phyloP scores from a whole-genome alignment of 2,888 invertebrate genomes.

The Tetragonula carbonaria region DNA sequence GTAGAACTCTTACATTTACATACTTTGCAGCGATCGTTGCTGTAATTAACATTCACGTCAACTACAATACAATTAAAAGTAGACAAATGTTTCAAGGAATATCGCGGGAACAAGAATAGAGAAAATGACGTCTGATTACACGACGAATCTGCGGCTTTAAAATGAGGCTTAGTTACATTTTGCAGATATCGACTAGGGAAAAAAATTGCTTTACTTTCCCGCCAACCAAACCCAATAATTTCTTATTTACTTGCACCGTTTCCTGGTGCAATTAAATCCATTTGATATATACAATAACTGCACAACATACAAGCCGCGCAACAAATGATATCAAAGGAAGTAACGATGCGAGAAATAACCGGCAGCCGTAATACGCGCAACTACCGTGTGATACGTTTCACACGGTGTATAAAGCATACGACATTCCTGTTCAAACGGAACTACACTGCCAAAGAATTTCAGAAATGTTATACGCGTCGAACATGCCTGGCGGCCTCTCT shows the following conservation, averaged over 20 bases:
- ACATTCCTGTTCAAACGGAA: constrained; percentile 23
- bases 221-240: no score
- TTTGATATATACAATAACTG: background rate
- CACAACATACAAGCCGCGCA: background rate
- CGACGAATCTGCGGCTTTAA: no score
- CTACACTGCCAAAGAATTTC: constrained; percentile 29
- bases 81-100: background rate
- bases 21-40: background rate
- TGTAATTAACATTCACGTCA: background rate
- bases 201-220: no score
- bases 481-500: constrained; percentile 13
- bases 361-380: constrained; percentile 1
- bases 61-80: background rate
- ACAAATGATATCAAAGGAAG: constrained; percentile 26
- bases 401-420: constrained; percentile 5
- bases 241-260: background rate
- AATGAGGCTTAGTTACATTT: no score
- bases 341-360: constrained; percentile 33
- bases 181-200: no score
- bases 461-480: constrained; percentile 37
- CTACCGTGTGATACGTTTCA: constrained; percentile 27
- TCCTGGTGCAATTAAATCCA: constrained; percentile 3
- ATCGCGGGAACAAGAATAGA: no score
- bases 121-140: background rate
- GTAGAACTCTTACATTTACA: background rate